These are phyloP conservation scores for Hoplodrina blanda DNA, from an alignment of 2,888 invertebrate genomes.

Conservation along the genomic window DNA sequence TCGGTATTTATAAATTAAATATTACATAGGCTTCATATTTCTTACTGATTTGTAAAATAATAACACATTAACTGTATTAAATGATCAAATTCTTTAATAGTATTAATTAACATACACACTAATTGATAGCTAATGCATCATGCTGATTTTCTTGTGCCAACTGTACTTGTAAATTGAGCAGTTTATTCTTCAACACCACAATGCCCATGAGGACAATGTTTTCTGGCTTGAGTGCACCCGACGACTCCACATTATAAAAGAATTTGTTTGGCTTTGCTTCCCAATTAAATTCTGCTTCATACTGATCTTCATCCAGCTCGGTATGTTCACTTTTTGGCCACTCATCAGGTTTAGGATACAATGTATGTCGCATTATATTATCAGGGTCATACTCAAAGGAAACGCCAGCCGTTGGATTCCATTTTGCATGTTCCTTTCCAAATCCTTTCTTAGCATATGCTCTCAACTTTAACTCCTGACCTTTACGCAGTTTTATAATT, in stretches of 20 bases:
- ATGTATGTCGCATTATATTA: slow-evolving; percentile 98
- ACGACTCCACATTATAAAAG: slow-evolving; percentile 98
- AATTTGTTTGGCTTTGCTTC: slow-evolving; percentile 99
- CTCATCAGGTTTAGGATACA: slow-evolving; percentile 98
- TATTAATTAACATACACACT: slow-evolving; percentile 58
- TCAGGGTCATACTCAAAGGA: slow-evolving; percentile 99
- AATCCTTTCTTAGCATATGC: slow-evolving; percentile 99
- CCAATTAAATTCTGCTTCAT: slow-evolving; percentile 98
- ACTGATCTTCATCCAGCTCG: slow-evolving; percentile 97
- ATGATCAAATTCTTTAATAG: slow-evolving; percentile 29
- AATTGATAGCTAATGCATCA: slow-evolving; percentile 94
- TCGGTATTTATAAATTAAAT: slow-evolving; percentile 35
- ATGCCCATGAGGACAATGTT: slow-evolving; percentile 99
- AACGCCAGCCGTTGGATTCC: slow-evolving; percentile 99
- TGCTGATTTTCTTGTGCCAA: slow-evolving; percentile 96
- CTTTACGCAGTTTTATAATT: slow-evolving; percentile 93
- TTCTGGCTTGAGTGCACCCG: slow-evolving; percentile 98
- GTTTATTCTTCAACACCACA: slow-evolving; percentile 97
- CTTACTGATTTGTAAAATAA: slow-evolving; percentile 12
- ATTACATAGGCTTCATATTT: not conserved
- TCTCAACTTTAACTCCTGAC: slow-evolving; percentile 97
- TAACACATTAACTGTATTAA: slow-evolving; percentile 3
- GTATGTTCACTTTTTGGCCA: slow-evolving; percentile 99
- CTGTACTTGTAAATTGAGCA: slow-evolving; percentile 98
- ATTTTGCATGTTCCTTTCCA: slow-evolving; percentile 99